Evolutionary conservation across 64 coral and sea anemone species (phyloP), one percentile per base, ranked within the genome.

Genomic region (Porites lutea): DNA sequence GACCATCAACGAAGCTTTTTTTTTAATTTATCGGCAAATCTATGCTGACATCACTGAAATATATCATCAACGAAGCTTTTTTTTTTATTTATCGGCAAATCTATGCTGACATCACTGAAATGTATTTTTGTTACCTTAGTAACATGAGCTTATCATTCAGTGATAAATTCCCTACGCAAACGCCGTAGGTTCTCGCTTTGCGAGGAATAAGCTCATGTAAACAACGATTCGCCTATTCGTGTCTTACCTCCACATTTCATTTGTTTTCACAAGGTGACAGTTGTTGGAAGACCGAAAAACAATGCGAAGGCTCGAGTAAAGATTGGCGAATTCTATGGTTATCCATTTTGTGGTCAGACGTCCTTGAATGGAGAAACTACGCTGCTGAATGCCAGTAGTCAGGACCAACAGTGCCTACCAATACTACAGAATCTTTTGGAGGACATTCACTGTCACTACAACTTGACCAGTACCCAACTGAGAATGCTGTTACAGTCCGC

Each of bases 361-460:
- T 65, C 80, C n/a, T 65, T 89, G 16, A 69, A 58, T 44, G 76
- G 65, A 8, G 57, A 50, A 16, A 94, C 57, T 65, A 27, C 65
- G 14, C 59, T 58, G 59, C 44, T 73, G 65, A 59, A 52, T 64
- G 58, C 86, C 55, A 12, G 88, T 72, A 47, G 78, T 76, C 10
- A 74, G 54, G 50, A 74, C 19, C 51, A 86, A 5, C 80, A 84
- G 46, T 84, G 90, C 59, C 77, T 92, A 86, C 79, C 71, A 54
- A 64, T 93, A 67, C 95, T 96, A 4, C 86, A 82, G 47, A 87
- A 79, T 37, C 86, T 96, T 50, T 85, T 93, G 8, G 95, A 98
- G n/a, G 96, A 98, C 20, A 88, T 98, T 13, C 88, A 96, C 75
- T 98, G 96, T 83, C 96, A 98, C 66, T 98, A 98, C 65, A 95